These are phyloP conservation scores for Euspilapteryx auroguttella DNA, from an alignment of 2,888 invertebrate species.

Conservation along the genomic window DNA sequence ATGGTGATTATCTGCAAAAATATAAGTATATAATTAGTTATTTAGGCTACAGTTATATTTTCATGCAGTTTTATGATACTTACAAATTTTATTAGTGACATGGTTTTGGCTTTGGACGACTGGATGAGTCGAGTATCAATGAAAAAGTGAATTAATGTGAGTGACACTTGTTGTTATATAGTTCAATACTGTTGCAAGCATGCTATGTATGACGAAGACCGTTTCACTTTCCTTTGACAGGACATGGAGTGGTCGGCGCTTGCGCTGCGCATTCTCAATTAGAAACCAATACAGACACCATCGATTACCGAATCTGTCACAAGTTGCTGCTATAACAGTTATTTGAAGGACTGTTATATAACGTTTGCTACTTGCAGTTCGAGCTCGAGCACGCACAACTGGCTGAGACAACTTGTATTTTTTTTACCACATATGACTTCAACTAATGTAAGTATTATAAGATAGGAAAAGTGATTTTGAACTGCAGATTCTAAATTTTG, in stretches of 20 bases:
- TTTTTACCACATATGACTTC: too few relatives aligned
- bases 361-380: too few relatives aligned
- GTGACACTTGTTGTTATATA: conserved; percentile 48
- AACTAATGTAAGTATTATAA: too few relatives aligned
- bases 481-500: too few relatives aligned
- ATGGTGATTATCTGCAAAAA: conserved; percentile 29
- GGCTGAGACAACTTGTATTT: too few relatives aligned
- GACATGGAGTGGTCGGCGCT: conserved; percentile 15
- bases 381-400: too few relatives aligned
- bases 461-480: too few relatives aligned
- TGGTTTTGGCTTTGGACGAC: conserved; percentile 24
- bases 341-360: conserved; percentile 38
- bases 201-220: conserved; percentile 29
- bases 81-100: conserved; percentile 41
- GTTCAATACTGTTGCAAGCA: conserved; percentile 54
- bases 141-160: conserved; percentile 35
- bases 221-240: conserved; percentile 57
- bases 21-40: conserved; percentile 7
- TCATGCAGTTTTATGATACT: conserved; percentile 13
- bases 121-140: conserved; percentile 34
- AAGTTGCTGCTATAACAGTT: too few relatives aligned
- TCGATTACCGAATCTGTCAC: conserved; percentile 32
- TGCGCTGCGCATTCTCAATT: conserved; percentile 28
- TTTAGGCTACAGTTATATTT: background rate
- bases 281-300: conserved; percentile 33